Conservation (phyloP, 1,140 invertebrate genomes). For the Leptopilina clavipes region DNA sequence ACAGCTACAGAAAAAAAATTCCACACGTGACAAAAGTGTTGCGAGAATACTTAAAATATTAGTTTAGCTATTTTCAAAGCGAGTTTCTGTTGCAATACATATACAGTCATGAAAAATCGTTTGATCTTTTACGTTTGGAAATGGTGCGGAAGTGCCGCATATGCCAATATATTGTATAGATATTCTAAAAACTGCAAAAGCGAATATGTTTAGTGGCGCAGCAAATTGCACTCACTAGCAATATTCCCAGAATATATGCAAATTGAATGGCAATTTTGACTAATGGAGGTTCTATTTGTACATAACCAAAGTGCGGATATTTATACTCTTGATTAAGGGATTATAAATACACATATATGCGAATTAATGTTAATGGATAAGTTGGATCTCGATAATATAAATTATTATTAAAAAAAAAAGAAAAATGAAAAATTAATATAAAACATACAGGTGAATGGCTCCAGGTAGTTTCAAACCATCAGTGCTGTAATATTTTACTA, state of each 20-base stretch:
- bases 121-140: not conserved
- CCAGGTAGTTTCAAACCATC: too few relatives aligned
- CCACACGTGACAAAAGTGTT: too few relatives aligned
- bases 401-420: too few relatives aligned
- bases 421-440: too few relatives aligned
- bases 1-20: too few relatives aligned
- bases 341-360: too few relatives aligned
- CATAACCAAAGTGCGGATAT: not conserved
- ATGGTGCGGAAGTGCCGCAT: slow-evolving; percentile 1
- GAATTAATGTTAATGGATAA: too few relatives aligned
- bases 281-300: slow-evolving; percentile 29
- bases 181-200: slow-evolving; percentile 6
- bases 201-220: slow-evolving; percentile 19
- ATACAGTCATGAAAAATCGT: not conserved
- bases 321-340: too few relatives aligned
- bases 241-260: not conserved
- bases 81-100: not conserved
- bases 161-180: not conserved
- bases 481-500: too few relatives aligned
- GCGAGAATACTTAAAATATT: slow-evolving; percentile 39
- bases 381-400: too few relatives aligned
- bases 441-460: too few relatives aligned
- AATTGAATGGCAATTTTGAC: slow-evolving; percentile 16
- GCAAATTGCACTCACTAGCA: not conserved
- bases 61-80: slow-evolving; percentile 37